phyloP scores from a whole-genome alignment of 1,140 invertebrate genomes.

The Aphis craccivora region DNA sequence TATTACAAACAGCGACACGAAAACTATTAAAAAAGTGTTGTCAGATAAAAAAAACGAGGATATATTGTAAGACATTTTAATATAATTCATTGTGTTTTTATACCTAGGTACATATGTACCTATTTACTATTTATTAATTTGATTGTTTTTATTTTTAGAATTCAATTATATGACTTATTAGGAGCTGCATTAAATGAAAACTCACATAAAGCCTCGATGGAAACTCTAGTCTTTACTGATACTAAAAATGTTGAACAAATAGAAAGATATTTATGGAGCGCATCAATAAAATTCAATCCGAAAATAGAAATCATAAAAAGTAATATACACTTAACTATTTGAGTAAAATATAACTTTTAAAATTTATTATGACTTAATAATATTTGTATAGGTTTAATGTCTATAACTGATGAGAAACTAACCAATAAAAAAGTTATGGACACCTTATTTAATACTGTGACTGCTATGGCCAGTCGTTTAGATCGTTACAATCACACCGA shows the following conservation, averaged over 20 bases:
- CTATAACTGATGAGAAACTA: not conserved
- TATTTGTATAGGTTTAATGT: slow-evolving; percentile 9
- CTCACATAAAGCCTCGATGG: slow-evolving; percentile 73
- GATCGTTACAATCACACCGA: not conserved
- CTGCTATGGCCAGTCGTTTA: slow-evolving; percentile 30
- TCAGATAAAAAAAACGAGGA: slow-evolving; percentile 26
- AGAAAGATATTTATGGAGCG: slow-evolving; percentile 77
- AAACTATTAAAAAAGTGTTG: slow-evolving; percentile 34
- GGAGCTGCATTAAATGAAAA: slow-evolving; percentile 74
- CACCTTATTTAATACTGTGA: slow-evolving; percentile 18
- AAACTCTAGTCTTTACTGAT: slow-evolving; percentile 6
- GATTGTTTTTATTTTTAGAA: slow-evolving; percentile 63
- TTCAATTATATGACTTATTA: slow-evolving; percentile 74
- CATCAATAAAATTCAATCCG: slow-evolving; percentile 73
- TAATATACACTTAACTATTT: slow-evolving; percentile 26
- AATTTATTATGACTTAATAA: not conserved
- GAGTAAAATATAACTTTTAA: not conserved
- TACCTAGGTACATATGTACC: no score
- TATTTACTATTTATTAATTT: not conserved
- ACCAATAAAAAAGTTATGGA: slow-evolving; percentile 32
- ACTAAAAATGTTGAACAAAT: slow-evolving; percentile 69
- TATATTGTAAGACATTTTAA: not conserved
- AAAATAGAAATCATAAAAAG: slow-evolving; percentile 70
- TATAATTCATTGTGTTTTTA: not conserved
- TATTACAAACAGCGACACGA: not conserved